Conservation (phyloP, 2,888 invertebrate genomes). For the Ganaspis brasiliensis region DNA sequence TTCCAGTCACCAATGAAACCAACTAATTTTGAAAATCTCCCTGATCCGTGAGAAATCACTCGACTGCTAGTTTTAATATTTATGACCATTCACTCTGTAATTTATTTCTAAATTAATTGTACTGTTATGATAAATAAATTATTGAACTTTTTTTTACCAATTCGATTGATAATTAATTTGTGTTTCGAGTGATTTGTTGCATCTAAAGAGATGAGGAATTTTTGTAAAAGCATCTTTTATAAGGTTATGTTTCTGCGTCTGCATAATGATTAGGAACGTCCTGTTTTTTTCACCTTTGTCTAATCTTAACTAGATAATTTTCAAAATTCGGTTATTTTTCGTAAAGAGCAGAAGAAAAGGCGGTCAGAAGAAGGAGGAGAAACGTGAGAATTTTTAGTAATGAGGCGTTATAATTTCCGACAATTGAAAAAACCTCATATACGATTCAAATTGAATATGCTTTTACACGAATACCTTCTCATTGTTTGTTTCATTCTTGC, state of each 20-base stretch:
- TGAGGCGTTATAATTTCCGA: background rate
- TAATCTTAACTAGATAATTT: too few relatives aligned
- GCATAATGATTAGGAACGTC: too few relatives aligned
- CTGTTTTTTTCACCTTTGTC: too few relatives aligned
- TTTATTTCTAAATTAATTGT: conserved; percentile 67
- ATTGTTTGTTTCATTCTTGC: conserved; percentile 44
- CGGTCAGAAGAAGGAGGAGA: background rate
- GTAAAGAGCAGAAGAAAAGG: background rate
- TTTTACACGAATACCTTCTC: conserved; percentile 27
- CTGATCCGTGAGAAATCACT: conserved; percentile 59
- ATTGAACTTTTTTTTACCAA: conserved; percentile 38
- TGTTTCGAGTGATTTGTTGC: too few relatives aligned
- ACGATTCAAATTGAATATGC: conserved; percentile 65
- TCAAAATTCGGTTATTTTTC: background rate
- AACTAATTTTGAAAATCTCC: conserved; percentile 51
- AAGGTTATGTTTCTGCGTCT: too few relatives aligned
- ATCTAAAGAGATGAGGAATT: too few relatives aligned
- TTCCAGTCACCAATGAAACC: conserved; percentile 74
- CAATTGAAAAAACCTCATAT: conserved; percentile 61
- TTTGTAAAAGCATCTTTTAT: too few relatives aligned
- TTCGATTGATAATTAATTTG: too few relatives aligned
- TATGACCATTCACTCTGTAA: conserved; percentile 62
- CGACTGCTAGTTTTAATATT: conserved; percentile 74
- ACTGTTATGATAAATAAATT: conserved; percentile 58
- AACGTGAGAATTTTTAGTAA: conserved; percentile 13